phyloP scores from a whole-genome alignment of 2,113 vertebrate species.

The Noturus placidus region DNA sequence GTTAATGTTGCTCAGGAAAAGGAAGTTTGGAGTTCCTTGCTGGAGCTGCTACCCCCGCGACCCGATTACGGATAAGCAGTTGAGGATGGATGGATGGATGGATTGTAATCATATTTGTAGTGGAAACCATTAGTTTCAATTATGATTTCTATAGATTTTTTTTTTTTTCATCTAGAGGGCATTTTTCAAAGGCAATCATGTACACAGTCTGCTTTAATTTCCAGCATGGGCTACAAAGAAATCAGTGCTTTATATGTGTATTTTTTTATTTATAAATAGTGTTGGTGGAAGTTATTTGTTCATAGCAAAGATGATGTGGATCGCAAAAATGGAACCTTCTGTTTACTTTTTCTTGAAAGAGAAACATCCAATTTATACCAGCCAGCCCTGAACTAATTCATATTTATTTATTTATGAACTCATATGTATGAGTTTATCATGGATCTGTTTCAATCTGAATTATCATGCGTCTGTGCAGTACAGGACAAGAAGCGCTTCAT shows the following conservation, averaged over 20 bases:
- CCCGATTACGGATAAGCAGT: too few relatives aligned
- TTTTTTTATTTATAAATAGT: background rate
- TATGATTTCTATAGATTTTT: too few relatives aligned
- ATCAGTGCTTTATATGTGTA: background rate
- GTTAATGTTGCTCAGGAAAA: too few relatives aligned
- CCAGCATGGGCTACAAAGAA: background rate
- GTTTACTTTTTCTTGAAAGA: background rate
- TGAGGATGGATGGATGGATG: too few relatives aligned
- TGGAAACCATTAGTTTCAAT: too few relatives aligned
- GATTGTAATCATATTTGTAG: too few relatives aligned
- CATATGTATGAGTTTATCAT: background rate
- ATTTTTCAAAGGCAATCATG: background rate
- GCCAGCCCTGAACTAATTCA: background rate
- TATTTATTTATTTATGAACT: background rate
- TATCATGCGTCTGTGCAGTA: constrained; percentile 60
- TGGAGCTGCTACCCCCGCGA: too few relatives aligned
- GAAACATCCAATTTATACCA: background rate
- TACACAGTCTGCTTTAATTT: background rate
- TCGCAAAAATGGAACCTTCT: background rate
- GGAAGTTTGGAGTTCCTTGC: too few relatives aligned
- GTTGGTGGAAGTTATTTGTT: background rate
- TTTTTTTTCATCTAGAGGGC: background rate
- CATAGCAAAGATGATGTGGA: background rate
- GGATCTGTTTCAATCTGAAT: background rate
- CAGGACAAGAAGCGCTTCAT: constrained; percentile 74